Percentiles rank a stretch among this genome's conserved stretches.
phyloP scores from a whole-genome alignment of 2,888 invertebrate genomes.

The Caenorhabditis doughertyi region DNA sequence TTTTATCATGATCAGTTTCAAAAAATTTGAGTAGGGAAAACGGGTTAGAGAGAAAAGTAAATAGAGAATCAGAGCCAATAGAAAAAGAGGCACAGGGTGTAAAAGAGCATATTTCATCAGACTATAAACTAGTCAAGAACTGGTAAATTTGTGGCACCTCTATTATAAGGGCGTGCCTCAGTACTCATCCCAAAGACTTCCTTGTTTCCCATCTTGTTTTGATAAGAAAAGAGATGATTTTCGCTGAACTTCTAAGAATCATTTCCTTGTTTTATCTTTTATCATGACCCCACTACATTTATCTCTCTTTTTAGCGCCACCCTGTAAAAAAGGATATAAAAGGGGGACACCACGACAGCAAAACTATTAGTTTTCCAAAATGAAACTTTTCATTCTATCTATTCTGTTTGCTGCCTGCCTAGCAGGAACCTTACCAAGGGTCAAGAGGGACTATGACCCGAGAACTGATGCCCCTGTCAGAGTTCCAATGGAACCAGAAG shows the following conservation, averaged over 20 bases:
- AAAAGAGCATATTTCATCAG: too few species aligned
- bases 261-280: neutral
- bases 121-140: too few species aligned
- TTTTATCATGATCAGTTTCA: too few species aligned
- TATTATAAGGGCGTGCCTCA: too few species aligned
- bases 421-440: neutral
- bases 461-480: constrained; percentile 1
- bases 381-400: neutral
- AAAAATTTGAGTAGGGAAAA: too few species aligned
- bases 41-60: too few species aligned
- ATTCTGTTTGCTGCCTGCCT: neutral
- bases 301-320: neutral
- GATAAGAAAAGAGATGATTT: too few species aligned
- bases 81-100: too few species aligned
- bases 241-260: neutral
- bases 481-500: neutral
- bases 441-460: constrained; percentile 2
- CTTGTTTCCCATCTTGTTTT: neutral
- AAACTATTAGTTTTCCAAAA: neutral
- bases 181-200: too few species aligned
- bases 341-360: too few species aligned
- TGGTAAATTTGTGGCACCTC: too few species aligned
- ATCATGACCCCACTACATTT: neutral
- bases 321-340: neutral
- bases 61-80: too few species aligned